Conservation (phyloP, 2,113 vertebrate species). For the Campylorhamphus procurvoides region DNA sequence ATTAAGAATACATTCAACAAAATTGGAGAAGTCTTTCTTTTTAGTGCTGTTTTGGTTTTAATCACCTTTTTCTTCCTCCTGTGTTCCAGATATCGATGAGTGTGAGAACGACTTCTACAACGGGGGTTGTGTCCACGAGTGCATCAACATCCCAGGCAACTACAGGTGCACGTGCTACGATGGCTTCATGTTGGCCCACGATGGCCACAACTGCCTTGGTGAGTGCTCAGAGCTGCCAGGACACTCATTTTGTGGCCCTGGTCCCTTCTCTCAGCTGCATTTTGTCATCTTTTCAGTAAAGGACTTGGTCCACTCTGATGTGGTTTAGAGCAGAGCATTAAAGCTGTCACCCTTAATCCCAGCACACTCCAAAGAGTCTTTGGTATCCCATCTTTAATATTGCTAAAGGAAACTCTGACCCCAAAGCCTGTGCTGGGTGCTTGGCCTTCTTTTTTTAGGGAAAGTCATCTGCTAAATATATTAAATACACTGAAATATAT, state of each 20-base stretch:
- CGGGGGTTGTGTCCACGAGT: constrained; percentile 95
- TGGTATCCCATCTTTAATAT: neutral
- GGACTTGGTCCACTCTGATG: neutral
- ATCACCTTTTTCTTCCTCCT: neutral
- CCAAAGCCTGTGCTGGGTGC: neutral
- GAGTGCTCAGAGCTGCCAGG: constrained; percentile 42
- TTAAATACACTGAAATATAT: neutral
- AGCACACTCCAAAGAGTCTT: neutral
- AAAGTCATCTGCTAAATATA: neutral
- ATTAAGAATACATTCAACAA: neutral
- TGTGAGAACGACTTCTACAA: constrained; percentile 97
- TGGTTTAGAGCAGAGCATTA: neutral
- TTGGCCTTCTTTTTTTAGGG: neutral
- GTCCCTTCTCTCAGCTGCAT: neutral
- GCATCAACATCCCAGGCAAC: constrained; percentile 98
- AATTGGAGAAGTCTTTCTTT: neutral
- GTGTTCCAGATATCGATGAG: constrained; percentile 91
- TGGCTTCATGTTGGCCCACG: constrained; percentile 94
- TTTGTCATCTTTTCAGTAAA: neutral
- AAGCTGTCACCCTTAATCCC: neutral
- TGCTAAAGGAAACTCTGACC: neutral
- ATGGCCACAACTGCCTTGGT: constrained; percentile 98
- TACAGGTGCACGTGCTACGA: constrained; percentile 97
- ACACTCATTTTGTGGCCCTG: neutral
- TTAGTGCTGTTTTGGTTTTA: neutral